Conservation (phyloP, 2,888 invertebrate species). For the Cerastis leucographa region DNA sequence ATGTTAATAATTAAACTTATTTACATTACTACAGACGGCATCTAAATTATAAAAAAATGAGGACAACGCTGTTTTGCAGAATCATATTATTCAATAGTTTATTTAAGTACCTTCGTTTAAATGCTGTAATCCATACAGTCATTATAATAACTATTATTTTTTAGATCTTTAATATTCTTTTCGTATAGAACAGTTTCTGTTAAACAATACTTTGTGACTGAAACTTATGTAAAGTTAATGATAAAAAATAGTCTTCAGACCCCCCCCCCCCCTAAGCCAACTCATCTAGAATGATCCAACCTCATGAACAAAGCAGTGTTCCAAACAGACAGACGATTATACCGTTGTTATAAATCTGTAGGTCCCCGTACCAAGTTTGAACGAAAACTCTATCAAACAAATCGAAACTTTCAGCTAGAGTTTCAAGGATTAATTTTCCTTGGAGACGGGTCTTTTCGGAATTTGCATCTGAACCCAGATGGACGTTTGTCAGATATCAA, state of each 20-base stretch:
- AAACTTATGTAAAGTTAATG: background rate
- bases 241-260: background rate
- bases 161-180: background rate
- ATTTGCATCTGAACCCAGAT: slow-evolving; percentile 50
- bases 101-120: background rate
- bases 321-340: slow-evolving; percentile 74
- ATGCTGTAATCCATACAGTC: too few species aligned
- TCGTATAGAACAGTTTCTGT: background rate
- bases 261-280: background rate
- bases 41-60: slow-evolving; percentile 5
- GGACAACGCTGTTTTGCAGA: background rate
- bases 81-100: background rate
- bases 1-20: slow-evolving; percentile 29
- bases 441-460: slow-evolving; percentile 1
- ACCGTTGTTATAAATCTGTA: slow-evolving; percentile 75
- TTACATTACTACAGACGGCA: background rate
- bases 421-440: background rate
- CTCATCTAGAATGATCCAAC: slow-evolving; percentile 28
- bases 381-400: slow-evolving; percentile 8
- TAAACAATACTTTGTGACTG: background rate
- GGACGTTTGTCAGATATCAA: slow-evolving; percentile 79
- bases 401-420: background rate
- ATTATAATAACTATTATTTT: background rate
- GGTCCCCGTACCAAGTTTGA: slow-evolving; percentile 40
- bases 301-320: slow-evolving; percentile 32